phyloP scores from a whole-genome alignment of 2,888 invertebrate species.

The Melanostoma scalare region DNA sequence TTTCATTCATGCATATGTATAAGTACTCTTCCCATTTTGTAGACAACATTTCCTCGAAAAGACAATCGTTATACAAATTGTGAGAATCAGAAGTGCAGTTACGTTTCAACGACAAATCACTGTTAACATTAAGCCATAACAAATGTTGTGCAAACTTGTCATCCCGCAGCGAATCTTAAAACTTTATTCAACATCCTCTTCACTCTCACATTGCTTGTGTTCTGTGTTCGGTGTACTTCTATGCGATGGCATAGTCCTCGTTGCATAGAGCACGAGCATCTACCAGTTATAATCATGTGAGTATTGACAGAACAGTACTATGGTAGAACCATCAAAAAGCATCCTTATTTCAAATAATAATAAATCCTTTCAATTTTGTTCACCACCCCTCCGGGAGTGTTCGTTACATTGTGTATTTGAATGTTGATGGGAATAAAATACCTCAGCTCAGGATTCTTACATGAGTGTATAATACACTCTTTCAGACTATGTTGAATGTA shows the following conservation, averaged over 20 bases:
- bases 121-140: constrained; percentile 7
- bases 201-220: background rate
- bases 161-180: constrained; percentile 16
- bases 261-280: background rate
- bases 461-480: constrained; percentile 4
- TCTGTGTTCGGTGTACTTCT: constrained; percentile 7
- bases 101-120: constrained; percentile 29
- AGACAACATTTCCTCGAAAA: constrained; percentile 1
- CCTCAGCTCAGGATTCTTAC: constrained; percentile 40
- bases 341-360: constrained; percentile 46
- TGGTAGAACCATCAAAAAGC: constrained; percentile 33
- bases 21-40: background rate
- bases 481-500: background rate
- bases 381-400: background rate
- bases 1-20: background rate
- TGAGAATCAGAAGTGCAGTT: constrained; percentile 10
- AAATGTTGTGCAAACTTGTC: constrained; percentile 20
- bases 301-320: background rate
- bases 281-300: constrained; percentile 3
- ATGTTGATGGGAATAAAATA: constrained; percentile 30
- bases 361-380: constrained; percentile 37
- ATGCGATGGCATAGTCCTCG: background rate
- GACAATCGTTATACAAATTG: constrained; percentile 25
- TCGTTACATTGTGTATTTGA: constrained; percentile 22
- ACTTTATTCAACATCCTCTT: background rate